Base-by-base conservation (phyloP, 2,888 invertebrate species). In the Stegophylla sp. region DNA sequence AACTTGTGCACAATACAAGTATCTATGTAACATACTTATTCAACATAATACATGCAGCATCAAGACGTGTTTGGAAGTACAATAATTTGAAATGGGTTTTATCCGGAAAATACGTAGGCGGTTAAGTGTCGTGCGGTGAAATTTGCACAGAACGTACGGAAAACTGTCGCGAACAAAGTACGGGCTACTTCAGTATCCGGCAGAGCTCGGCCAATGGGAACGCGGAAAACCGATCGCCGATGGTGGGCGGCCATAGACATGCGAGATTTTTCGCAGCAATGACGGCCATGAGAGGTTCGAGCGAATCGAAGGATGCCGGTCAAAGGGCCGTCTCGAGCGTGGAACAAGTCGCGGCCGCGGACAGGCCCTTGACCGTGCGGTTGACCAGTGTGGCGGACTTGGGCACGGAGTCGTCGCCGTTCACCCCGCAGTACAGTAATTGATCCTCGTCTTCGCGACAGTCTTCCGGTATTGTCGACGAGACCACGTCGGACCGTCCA, bases 381-480 rank as follows among this genome's bases (percentile, higher is more conserved):
- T n/a, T 71, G 61, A 79, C 79, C 17, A 79, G 71, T 17, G 79
- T 23, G 9, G 79, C 26, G 61, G 79, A 79, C 13, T n/a, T 71
- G 23, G 61, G 79, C 1, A 79, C 34, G 23, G 7, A 61, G 34
- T 0, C 26, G 45, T 12, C 5, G 67, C 15, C 28, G n/a, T n/a
- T n/a, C n/a, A n/a, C n/a, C n/a, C 34, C 34, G 34, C 34, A 28
- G 2, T 5, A 45, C 23, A 53, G 9, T 9, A 13, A 20, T 56
- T 17, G 61, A 45, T 93, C 93, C 85, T 94, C 94, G 85, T 92
- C 92, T 85, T 93, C 93, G 85, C 92, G 91, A 85, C 90, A 89
- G 84, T 92, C 95, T 88, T 95, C 95, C 59, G 92, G 92, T 86
- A 95, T 95, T 82, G 94, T 94, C 66, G 93, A 92, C 61, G 94